These are phyloP conservation scores for Willowsia nigromaculata DNA, from an alignment of 2,888 invertebrate genomes.

Conservation along the genomic window DNA sequence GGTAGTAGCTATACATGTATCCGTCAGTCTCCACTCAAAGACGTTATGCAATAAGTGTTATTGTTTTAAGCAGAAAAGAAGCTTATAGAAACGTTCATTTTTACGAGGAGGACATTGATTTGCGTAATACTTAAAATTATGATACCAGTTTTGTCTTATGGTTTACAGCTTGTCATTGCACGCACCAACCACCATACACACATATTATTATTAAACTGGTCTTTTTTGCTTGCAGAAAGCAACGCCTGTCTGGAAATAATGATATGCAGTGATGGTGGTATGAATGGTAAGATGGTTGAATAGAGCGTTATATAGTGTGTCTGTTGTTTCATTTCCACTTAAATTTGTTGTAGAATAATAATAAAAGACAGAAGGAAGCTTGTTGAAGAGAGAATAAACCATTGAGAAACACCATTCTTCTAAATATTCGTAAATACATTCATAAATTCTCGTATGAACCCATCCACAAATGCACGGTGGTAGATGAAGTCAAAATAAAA, in stretches of 20 bases:
- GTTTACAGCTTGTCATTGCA: neutral
- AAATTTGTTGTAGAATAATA: conserved; percentile 14
- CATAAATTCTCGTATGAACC: conserved; percentile 16
- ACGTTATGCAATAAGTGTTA: neutral
- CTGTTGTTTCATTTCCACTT: conserved; percentile 26
- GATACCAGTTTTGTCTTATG: conserved; percentile 14
- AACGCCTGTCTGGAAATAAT: neutral
- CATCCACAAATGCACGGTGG: neutral
- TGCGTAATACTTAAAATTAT: conserved; percentile 20
- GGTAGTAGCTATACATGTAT: neutral
- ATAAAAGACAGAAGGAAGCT: conserved; percentile 23
- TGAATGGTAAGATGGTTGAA: conserved; percentile 7
- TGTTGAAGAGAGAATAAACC: neutral
- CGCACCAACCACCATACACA: neutral
- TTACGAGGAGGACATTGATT: conserved; percentile 23
- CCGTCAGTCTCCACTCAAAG: neutral
- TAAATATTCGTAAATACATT: conserved; percentile 56
- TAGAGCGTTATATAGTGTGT: neutral
- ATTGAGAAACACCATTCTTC: conserved; percentile 49
- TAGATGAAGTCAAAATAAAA: neutral
- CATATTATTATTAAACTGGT: neutral
- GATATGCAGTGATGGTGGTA: conserved; percentile 10
- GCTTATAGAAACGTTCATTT: neutral
- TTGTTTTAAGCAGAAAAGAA: neutral
- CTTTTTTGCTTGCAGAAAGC: neutral